A percentile compares a stretch with the other conserved stretches of the same genome.
Evolutionary conservation across 2,888 invertebrate genomes (phyloP).

Genomic region (Euzophera pinguis): DNA sequence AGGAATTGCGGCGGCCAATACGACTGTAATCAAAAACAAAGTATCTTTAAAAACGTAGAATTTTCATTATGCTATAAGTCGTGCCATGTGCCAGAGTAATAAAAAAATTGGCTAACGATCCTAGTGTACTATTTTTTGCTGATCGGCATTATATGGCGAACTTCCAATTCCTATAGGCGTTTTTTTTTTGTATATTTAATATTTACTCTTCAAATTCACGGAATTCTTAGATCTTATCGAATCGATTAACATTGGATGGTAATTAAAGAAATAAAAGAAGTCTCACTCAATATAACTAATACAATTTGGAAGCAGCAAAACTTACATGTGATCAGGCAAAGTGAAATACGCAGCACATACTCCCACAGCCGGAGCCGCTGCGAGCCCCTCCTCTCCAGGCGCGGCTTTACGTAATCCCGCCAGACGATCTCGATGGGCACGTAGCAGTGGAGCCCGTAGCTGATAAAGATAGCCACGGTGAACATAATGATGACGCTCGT

Average conservation of each 20-base stretch:
- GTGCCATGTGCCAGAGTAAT: too few relatives aligned
- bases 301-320: constrained; percentile 34
- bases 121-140: too few relatives aligned
- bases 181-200: too few relatives aligned
- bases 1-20: constrained; percentile 87
- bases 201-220: too few relatives aligned
- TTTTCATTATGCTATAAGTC: too few relatives aligned
- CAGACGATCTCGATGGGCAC: constrained; percentile 96
- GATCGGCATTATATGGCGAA: too few relatives aligned
- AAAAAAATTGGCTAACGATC: too few relatives aligned
- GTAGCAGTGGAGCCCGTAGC: constrained; percentile 96
- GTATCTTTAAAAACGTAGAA: background rate
- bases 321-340: constrained; percentile 93
- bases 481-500: constrained; percentile 85
- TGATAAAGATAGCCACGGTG: constrained; percentile 91
- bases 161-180: too few relatives aligned
- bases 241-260: too few relatives aligned
- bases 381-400: constrained; percentile 39
- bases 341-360: constrained; percentile 84
- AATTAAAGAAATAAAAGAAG: too few relatives aligned
- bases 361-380: constrained; percentile 81
- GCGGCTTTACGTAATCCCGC: constrained; percentile 83
- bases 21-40: constrained; percentile 75
- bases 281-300: too few relatives aligned
- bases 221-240: too few relatives aligned